Base-by-base conservation (phyloP, 2,797 vertebrate species). In the Catamblyrhynchus diadema region DNA sequence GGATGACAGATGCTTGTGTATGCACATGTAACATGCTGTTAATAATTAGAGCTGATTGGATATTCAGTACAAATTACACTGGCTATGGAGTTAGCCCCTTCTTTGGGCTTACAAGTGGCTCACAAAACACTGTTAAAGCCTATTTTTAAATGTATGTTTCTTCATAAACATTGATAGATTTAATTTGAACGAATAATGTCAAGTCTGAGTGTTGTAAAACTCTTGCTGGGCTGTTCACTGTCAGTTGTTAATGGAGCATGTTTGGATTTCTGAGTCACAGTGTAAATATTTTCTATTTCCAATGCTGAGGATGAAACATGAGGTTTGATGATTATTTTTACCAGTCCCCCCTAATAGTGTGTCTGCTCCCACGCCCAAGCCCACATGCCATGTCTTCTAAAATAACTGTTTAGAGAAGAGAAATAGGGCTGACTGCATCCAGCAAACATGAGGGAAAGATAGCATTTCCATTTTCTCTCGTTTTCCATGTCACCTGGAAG, bases 1-100 rank as follows among this genome's bases (percentile, higher is more conserved):
- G 92, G 87, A 78, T 96, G 93, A 24, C 95, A 96, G 95, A 96
- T 97, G 94, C 94, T 95, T 95, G 86, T 95, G 94, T 94, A 86
- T 86, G 92, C 90, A 81, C 91, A 74, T 92, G 94, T 92, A 94
- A 90, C 74, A 23, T 94, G 86, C 82, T 94, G 90, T 88, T 93
- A 95, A 94, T 96, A 94, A 96, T 97, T 95, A 95, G 77, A 66
- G 75, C 90, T 95, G 90, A 95, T 95, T 97, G 94, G 94, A 93
- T 96, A 94, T 93, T 95, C 94, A 93, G 60, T 91, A 45, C 91
- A 94, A 95, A 96, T 96, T 94, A 94, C 85, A 67, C 94, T 95
- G 92, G 94, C 92, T 95, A 86, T 74, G 92, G 71, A 95, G 94
- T 92, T 96, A 92, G 90, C 85, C 90, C 81, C 85, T 85, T 95